These are phyloP conservation scores for Periophthalmus modestus DNA, from an alignment of 2,113 vertebrate species.

Conservation along the genomic window DNA sequence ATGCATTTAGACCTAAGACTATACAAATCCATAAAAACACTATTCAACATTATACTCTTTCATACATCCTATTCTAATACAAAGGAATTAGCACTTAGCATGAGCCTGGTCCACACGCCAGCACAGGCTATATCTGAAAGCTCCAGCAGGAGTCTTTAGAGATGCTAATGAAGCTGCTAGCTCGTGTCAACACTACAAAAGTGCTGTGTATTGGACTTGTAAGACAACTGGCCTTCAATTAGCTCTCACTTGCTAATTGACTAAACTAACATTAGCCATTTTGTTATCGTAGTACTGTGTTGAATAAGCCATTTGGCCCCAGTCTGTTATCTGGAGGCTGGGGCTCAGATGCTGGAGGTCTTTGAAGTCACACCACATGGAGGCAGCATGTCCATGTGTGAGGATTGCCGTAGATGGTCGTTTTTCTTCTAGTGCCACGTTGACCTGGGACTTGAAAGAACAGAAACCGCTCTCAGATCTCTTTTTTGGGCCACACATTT, in stretches of 20 bases:
- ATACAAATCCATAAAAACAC: too few relatives aligned
- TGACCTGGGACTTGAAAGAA: constrained; percentile 64
- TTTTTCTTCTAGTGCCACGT: constrained; percentile 52
- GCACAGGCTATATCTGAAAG: not conserved
- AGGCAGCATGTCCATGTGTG: constrained; percentile 67
- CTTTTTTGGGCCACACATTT: constrained; percentile 56
- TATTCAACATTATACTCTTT: too few relatives aligned
- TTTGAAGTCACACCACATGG: constrained; percentile 73
- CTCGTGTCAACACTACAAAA: constrained; percentile 8
- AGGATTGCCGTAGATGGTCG: constrained; percentile 46
- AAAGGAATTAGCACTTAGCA: too few relatives aligned
- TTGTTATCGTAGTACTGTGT: constrained; percentile 14
- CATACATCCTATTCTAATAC: too few relatives aligned
- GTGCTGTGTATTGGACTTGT: constrained; percentile 29
- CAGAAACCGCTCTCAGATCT: constrained; percentile 48
- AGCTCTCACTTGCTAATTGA: constrained; percentile 34
- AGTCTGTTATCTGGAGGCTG: constrained; percentile 4
- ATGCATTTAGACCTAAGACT: too few relatives aligned
- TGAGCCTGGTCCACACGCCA: too few relatives aligned
- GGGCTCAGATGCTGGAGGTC: constrained; percentile 46
- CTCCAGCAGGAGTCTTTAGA: constrained; percentile 1
- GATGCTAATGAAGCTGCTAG: constrained; percentile 24
- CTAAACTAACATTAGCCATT: constrained; percentile 33
- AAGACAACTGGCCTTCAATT: constrained; percentile 27
- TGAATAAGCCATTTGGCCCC: constrained; percentile 20